Base-by-base conservation (phyloP, 2,888 invertebrate species). In the Drosophila lutescens region DNA sequence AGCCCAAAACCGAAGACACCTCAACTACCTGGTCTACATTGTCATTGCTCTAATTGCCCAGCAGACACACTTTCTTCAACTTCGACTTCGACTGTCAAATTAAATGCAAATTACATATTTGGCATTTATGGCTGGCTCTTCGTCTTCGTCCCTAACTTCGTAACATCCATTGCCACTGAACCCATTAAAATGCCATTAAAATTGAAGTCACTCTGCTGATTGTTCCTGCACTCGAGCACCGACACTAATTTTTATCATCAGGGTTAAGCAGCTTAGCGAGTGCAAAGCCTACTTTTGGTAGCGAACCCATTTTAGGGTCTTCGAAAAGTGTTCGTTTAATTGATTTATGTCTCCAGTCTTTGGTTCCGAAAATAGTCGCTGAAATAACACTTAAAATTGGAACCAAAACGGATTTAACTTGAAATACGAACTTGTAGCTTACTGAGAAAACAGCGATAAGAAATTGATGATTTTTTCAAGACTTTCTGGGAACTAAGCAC, bases 101-200 rank as follows among this genome's bases (percentile, higher is more conserved):
- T 78, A 88, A 88, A 89, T 85, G 86, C 83, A 86, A 88, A 88
- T 88, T 83, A 76, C 63, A 79, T 67, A 82, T 79, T 78, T 88
- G 76, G 68, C 74, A 82, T 79, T 79, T 74, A 71, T 66, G 56
- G 62, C 44, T 55, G 54, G 47, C 26, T 44, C 49, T 34, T 49
- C 20, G 49, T 34, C 5, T 32, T 17, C n/a, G 17, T 8, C 23
- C 3, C 12, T 23, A 23, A 20, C 8, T 30, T 9, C 8, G 4
- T 20, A 13, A 49, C 65, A 60, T 36, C 47, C 17, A 30, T 53
- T 53, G 49, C 36, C 46, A 46, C 53, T 44, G 61, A 68, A 68
- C 78, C 82, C 86, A 82, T 80, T 82, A 85, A 82, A 85, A 80
- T 77, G 71, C 68, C 86, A 82, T 82, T 82, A 82, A 85, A 82